Evolutionary conservation across 2,797 vertebrate species (phyloP).

Genomic region (Pseudomugil tenellus): DNA sequence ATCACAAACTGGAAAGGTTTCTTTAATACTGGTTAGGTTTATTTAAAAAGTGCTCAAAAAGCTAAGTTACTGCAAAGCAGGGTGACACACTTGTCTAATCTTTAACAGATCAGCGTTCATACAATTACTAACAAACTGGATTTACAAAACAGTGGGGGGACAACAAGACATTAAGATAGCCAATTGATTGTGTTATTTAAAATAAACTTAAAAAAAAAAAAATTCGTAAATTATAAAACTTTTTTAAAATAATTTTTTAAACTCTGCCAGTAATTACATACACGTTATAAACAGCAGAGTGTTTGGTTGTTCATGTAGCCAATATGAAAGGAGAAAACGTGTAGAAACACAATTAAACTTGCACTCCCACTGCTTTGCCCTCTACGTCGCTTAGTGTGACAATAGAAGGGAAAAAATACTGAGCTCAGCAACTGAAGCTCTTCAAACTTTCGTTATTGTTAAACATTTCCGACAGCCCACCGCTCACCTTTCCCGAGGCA

Average conservation of each 20-base stretch:
- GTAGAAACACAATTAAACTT: constrained; percentile 1
- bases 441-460: constrained; percentile 23
- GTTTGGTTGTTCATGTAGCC: constrained; percentile 4
- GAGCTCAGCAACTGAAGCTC: constrained; percentile 7
- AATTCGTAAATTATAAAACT: too few species aligned
- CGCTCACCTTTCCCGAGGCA: constrained; percentile 93
- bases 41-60: not conserved
- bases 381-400: constrained; percentile 17
- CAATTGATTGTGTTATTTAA: constrained; percentile 19
- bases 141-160: not conserved
- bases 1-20: not conserved
- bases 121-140: constrained; percentile 11
- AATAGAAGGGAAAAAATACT: constrained; percentile 30
- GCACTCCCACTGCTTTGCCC: constrained; percentile 2
- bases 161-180: constrained; percentile 1
- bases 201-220: too few species aligned
- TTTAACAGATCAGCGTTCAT: constrained; percentile 20
- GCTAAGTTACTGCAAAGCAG: not conserved
- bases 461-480: constrained; percentile 28
- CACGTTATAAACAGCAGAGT: constrained; percentile 29
- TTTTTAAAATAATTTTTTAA: not conserved
- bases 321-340: constrained; percentile 5
- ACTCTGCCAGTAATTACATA: constrained; percentile 22
- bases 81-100: constrained; percentile 27
- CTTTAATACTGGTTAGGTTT: not conserved